A percentile compares a stretch with the other conserved stretches of the same genome.
These are phyloP conservation scores for Fregata magnificens DNA, from an alignment of 2,113 vertebrate genomes.

Conservation along the genomic window DNA sequence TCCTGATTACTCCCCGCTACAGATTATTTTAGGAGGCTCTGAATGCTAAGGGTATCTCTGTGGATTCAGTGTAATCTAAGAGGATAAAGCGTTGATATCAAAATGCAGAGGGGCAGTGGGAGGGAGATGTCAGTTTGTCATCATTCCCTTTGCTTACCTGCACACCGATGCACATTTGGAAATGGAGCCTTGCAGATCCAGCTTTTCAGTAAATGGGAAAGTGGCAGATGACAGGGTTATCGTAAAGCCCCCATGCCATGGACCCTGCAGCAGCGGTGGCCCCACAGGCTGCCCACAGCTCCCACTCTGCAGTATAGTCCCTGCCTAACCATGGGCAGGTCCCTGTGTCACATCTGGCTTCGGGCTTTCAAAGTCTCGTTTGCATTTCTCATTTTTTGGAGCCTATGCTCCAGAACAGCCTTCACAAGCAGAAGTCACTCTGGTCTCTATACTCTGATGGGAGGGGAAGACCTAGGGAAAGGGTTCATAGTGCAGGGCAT, in stretches of 20 bases:
- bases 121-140: background rate
- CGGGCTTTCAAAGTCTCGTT: background rate
- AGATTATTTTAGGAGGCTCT: background rate
- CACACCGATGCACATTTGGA: rapidly evolving
- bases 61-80: background rate
- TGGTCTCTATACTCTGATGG: rapidly evolving
- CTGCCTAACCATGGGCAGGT: background rate
- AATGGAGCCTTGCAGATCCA: background rate
- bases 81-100: too few relatives aligned
- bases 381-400: background rate
- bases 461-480: too few relatives aligned
- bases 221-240: background rate
- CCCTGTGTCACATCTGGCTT: background rate
- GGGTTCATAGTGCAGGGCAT: background rate
- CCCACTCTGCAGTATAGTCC: rapidly evolving
- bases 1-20: background rate
- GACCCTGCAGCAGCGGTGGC: rapidly evolving
- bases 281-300: background rate
- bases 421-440: background rate
- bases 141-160: background rate
- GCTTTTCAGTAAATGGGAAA: background rate
- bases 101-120: rapidly evolving
- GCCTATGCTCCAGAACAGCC: background rate
- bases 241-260: rapidly evolving
- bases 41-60: background rate